These are phyloP conservation scores for Xanthostigma xanthostigma DNA, from an alignment of 2,888 invertebrate species.

Conservation along the genomic window DNA sequence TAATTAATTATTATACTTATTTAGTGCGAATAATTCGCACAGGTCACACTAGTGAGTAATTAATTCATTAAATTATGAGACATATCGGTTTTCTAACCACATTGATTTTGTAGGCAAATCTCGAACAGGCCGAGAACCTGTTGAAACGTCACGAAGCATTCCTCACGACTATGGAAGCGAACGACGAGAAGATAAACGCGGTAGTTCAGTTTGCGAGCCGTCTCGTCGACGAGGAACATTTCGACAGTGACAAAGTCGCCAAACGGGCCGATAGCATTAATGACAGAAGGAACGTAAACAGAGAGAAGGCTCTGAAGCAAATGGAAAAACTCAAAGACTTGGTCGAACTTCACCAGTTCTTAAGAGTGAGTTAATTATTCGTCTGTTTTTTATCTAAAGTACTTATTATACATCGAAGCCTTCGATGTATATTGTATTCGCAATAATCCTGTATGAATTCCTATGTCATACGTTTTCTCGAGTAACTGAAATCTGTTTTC, in stretches of 20 bases:
- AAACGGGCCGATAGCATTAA: conserved; percentile 92
- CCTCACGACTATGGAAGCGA: conserved; percentile 98
- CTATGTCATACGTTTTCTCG: too few relatives aligned
- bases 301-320: conserved; percentile 78
- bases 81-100: not conserved
- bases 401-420: too few relatives aligned
- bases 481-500: too few relatives aligned
- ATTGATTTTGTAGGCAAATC: conserved; percentile 36
- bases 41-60: too few relatives aligned
- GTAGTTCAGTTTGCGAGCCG: conserved; percentile 89
- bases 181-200: conserved; percentile 97
- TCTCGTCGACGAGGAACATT: conserved; percentile 66
- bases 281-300: conserved; percentile 76
- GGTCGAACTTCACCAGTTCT: conserved; percentile 89
- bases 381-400: conserved; percentile 2
- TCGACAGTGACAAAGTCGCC: conserved; percentile 89
- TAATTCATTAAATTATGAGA: too few relatives aligned
- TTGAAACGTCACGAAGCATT: conserved; percentile 98
- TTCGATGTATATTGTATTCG: too few relatives aligned
- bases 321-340: conserved; percentile 91
- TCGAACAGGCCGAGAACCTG: conserved; percentile 95
- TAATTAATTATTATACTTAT: too few relatives aligned
- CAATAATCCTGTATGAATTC: too few relatives aligned
- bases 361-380: conserved; percentile 27
- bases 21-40: too few relatives aligned